Evolutionary conservation across 2,113 vertebrate genomes (phyloP), one percentile per base, ranked within the genome.

Genomic region (Pteropus alecto): DNA sequence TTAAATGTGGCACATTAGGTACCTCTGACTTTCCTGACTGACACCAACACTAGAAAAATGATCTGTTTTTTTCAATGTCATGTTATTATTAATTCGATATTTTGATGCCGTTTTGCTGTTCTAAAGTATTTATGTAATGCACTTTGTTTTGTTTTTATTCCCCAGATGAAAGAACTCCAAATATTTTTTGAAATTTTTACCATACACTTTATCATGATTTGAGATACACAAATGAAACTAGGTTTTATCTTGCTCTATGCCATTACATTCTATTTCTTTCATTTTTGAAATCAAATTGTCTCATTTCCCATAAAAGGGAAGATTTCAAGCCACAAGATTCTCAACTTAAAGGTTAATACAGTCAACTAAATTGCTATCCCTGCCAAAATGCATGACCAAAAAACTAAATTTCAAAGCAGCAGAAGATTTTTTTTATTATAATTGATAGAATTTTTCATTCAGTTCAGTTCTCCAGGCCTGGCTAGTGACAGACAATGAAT

Each of bases 1-100:
- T 87, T 90, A 83, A 98, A 93, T 68, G 58, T 89, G 87, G 65
- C 54, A 26, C 91, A 35, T 92, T 95, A 33, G 89, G 74, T 43
- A 91, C 78, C 46, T 93, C 28, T 22, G 12, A 79, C 89, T 94
- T 87, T 74, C 68, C 41, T 94, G 78, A 86, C 76, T 74, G 63
- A 14, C 19, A 6, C 77, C 89, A 60, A 35, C 30, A 7, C 56
- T 73, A 63, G 81, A 83, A 86, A 74, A 95, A 41, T 24, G 43
- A 48, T 61, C 81, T 81, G 60, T 82, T 93, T 76, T 89, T 93
- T 63, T 93, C 58, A 85, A 13, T 38, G 84, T 63, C 46, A 0
- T 6, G 9, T 67, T 70, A 68, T 41, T 48, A 26, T 51, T 51
- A 51, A 22, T 85, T 90, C 78, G 84, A 58, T 63, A 89, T 81